Percentiles rank a stretch among this genome's conserved stretches.
These are phyloP conservation scores for Aphaenogaster floridana DNA, from an alignment of 1,140 invertebrate genomes.

Conservation along the genomic window DNA sequence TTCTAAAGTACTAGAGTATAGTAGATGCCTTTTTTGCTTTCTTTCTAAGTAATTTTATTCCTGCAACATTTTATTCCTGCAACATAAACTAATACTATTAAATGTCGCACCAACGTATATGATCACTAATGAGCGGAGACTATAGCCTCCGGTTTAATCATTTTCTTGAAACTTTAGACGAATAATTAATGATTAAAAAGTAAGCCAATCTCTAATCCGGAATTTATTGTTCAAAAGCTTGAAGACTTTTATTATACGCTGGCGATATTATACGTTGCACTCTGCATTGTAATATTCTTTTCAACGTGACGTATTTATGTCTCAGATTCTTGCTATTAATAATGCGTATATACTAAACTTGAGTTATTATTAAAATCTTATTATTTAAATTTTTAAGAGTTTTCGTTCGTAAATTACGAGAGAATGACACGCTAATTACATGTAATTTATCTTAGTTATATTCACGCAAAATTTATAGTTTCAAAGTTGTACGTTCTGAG, in stretches of 20 bases:
- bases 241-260: neutral
- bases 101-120: neutral
- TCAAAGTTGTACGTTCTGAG: neutral
- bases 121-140: conserved; percentile 34
- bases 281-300: conserved; percentile 12
- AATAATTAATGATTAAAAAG: neutral
- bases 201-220: neutral
- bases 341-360: neutral
- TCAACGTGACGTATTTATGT: neutral
- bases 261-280: neutral
- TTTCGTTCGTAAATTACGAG: neutral
- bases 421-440: neutral
- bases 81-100: neutral
- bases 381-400: neutral
- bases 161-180: conserved; percentile 48
- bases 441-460: conserved; percentile 22
- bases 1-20: neutral
- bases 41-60: neutral
- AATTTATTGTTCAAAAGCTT: conserved; percentile 1
- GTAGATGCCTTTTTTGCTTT: neutral
- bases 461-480: neutral
- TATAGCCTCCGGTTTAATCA: neutral
- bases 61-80: neutral
- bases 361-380: neutral
- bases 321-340: neutral